These are phyloP conservation scores for Heliconius hewitsoni DNA, from an alignment of 1,140 invertebrate genomes.

Conservation along the genomic window DNA sequence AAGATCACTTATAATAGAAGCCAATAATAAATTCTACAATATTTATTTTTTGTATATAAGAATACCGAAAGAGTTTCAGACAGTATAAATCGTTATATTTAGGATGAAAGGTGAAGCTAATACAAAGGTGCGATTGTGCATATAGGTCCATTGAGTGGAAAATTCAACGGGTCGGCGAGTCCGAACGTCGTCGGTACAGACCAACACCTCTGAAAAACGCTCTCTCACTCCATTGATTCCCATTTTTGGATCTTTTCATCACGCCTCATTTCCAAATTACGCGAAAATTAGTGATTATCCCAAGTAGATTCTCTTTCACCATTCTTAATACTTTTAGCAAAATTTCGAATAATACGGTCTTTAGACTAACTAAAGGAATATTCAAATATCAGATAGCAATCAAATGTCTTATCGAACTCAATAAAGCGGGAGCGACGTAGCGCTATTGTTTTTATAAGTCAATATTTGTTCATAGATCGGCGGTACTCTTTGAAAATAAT, in stretches of 20 bases:
- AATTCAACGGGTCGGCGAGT: constrained; percentile 75
- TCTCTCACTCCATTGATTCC: constrained; percentile 73
- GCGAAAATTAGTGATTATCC: constrained; percentile 45
- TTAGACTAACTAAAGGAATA: neutral
- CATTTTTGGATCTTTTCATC: constrained; percentile 80
- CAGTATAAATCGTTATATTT: constrained; percentile 52
- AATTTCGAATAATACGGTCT: neutral
- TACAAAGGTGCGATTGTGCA: constrained; percentile 65
- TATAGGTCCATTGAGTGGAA: constrained; percentile 74
- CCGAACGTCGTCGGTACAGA: constrained; percentile 70
- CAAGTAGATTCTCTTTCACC: neutral
- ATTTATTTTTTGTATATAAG: neutral
- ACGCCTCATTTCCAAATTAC: constrained; percentile 71
- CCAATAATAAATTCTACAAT: neutral
- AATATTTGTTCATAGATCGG: constrained; percentile 73
- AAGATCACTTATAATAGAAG: neutral
- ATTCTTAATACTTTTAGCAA: neutral
- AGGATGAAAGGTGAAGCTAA: constrained; percentile 71
- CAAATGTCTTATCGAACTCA: constrained; percentile 57
- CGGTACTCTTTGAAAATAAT: constrained; percentile 74
- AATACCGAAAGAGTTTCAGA: constrained; percentile 26
- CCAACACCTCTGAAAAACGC: constrained; percentile 78
- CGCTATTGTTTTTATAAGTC: constrained; percentile 75
- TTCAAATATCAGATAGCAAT: constrained; percentile 35
- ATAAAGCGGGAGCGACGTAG: constrained; percentile 51